These are phyloP conservation scores for Drosophila bocki DNA, from an alignment of 1,140 invertebrate species.

Conservation along the genomic window DNA sequence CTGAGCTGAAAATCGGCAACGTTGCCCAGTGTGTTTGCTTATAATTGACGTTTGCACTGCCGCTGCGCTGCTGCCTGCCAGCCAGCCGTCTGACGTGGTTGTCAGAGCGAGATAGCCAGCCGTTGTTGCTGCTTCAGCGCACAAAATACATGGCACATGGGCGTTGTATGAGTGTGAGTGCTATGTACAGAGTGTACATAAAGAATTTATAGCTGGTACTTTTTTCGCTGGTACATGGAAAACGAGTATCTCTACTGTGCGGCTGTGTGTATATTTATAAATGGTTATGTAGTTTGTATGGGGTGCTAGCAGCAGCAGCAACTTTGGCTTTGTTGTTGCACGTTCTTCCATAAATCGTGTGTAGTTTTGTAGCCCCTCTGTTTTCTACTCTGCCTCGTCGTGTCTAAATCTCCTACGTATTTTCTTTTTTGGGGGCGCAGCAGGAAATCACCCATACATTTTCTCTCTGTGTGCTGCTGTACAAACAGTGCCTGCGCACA, in stretches of 20 bases:
- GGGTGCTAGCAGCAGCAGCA: slow-evolving; percentile 42
- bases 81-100: slow-evolving; percentile 75
- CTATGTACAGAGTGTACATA: slow-evolving; percentile 73
- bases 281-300: slow-evolving; percentile 72
- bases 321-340: slow-evolving; percentile 70
- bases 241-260: slow-evolving; percentile 71
- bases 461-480: slow-evolving; percentile 44
- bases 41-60: slow-evolving; percentile 81
- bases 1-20: slow-evolving; percentile 61
- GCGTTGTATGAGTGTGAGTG: slow-evolving; percentile 13
- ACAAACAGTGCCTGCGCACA: slow-evolving; percentile 22
- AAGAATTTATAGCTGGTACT: slow-evolving; percentile 82
- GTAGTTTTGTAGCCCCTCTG: slow-evolving; percentile 66
- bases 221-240: slow-evolving; percentile 69
- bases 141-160: slow-evolving; percentile 49
- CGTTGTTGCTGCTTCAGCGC: slow-evolving; percentile 77
- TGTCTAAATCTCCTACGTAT: slow-evolving; percentile 49
- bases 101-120: slow-evolving; percentile 61
- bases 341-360: slow-evolving; percentile 74
- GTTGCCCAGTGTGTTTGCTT: slow-evolving; percentile 67
- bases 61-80: slow-evolving; percentile 5
- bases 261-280: slow-evolving; percentile 67
- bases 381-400: slow-evolving; percentile 2
- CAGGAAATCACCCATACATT: slow-evolving; percentile 69
- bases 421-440: slow-evolving; percentile 68